Conservation (phyloP, 2,888 invertebrate species). For the Lepidochitona cinerea region DNA sequence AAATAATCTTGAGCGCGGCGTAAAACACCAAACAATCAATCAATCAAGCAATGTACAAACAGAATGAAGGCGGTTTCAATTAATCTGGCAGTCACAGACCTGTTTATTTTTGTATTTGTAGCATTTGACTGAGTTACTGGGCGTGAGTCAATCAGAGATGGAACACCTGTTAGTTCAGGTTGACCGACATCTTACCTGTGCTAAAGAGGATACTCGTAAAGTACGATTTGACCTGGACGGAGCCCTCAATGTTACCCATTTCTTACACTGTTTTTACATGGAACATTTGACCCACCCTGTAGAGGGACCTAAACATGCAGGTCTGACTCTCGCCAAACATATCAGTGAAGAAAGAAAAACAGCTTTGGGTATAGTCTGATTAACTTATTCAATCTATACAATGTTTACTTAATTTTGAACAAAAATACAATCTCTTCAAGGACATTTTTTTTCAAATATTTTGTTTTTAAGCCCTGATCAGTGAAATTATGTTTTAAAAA, state of each 20-base stretch:
- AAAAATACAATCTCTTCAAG: no score
- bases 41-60: no score
- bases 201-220: not conserved
- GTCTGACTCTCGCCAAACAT: slow-evolving; percentile 43
- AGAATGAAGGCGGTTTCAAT: no score
- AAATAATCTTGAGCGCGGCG: no score
- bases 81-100: no score
- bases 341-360: slow-evolving; percentile 49
- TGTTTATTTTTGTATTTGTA: no score
- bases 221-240: slow-evolving; percentile 43
- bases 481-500: no score
- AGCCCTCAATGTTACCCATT: slow-evolving; percentile 46
- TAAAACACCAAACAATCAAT: no score
- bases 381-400: no score
- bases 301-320: not conserved
- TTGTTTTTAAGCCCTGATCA: no score
- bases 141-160: slow-evolving; percentile 41
- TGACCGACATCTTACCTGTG: slow-evolving; percentile 14
- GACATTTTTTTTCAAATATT: no score
- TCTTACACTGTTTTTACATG: slow-evolving; percentile 55
- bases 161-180: slow-evolving; percentile 42
- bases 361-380: slow-evolving; percentile 49
- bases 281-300: not conserved
- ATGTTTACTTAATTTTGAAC: no score
- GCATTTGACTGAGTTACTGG: slow-evolving; percentile 34